Percentiles rank a stretch among this genome's conserved stretches.
Evolutionary conservation across 1,140 invertebrate species (phyloP).

Genomic region (Aradophagus sp.): DNA sequence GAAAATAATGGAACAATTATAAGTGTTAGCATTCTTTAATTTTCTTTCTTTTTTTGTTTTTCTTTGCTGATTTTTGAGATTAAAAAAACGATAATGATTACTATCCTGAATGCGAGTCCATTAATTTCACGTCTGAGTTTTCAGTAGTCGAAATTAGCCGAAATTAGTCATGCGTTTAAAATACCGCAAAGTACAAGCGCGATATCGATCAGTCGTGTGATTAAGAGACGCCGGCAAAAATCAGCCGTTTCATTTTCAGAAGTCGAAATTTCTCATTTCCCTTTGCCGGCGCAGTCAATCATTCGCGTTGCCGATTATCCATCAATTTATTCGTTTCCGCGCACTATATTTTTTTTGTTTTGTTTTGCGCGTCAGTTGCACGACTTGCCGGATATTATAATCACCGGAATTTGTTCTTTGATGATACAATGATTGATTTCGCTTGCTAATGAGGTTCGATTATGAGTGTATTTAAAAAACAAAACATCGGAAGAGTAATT

Average conservation of each 20-base stretch:
- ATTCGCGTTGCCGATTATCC: slow-evolving; percentile 41
- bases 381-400: slow-evolving; percentile 30
- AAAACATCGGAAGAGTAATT: too few relatives aligned
- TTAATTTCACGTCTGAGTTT: too few relatives aligned
- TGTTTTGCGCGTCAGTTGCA: slow-evolving; percentile 19
- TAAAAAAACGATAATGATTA: too few relatives aligned
- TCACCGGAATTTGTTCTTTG: slow-evolving; percentile 16
- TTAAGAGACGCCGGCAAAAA: slow-evolving; percentile 53
- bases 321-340: slow-evolving; percentile 37
- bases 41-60: slow-evolving; percentile 51
- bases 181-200: slow-evolving; percentile 24
- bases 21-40: slow-evolving; percentile 54
- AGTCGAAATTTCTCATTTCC: slow-evolving; percentile 46
- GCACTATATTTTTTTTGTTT: too few relatives aligned
- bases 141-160: slow-evolving; percentile 29
- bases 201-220: slow-evolving; percentile 49
- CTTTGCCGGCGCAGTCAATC: slow-evolving; percentile 40
- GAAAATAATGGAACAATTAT: too few relatives aligned
- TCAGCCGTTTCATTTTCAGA: slow-evolving; percentile 49
- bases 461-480: too few relatives aligned
- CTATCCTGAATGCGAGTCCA: too few relatives aligned
- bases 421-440: too few relatives aligned
- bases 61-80: slow-evolving; percentile 19
- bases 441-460: too few relatives aligned
- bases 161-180: slow-evolving; percentile 46